Base-by-base conservation (phyloP, 2,888 invertebrate genomes). In the Pantelozetes paolii region DNA sequence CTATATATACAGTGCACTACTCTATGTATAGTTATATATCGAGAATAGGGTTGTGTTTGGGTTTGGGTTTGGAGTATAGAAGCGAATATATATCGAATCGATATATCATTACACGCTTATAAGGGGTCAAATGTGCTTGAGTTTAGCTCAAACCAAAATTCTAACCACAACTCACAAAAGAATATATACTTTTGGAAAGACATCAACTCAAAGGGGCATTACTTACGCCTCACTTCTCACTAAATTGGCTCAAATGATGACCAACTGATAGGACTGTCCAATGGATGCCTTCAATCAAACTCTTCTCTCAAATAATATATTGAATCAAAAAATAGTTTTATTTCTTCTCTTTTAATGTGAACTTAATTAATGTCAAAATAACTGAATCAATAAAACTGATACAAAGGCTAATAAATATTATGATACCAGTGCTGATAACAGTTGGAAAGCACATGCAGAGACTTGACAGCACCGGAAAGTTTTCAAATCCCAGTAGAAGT, bases 101-200 rank as follows among this genome's bases (percentile, higher is more conserved):
- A 64, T 64, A 64, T 64, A 64, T 64, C 64, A 64, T 64, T 64
- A 64, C 64, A 64, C 36, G 30, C 32, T 64, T 36, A 36, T 36
- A 64, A 64, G 13, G 64, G 64, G 32, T 36, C 32, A 64, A 30
- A 64, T 64, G 64, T 64, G 64, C 64, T 36, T 64, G 64, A 64
- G 64, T 64, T 64, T 30, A 13, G 36, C 64, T 64, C n/a, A 18
- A 64, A 64, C 64, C 64, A 20, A 20, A 64, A 64, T 64, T 36
- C 36, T 64, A 64, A 64, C 64, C 64, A 64, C 64, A 64, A 64
- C 64, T 64, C 64, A 64, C 36, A 11, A 64, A 36, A n/a, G 36
- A 64, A 64, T 64, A 64, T 64, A 64, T 64, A 64, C 64, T 64
- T 64, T 64, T 32, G 20, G 64, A 64, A 20, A 64, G 64, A 36